Evolutionary conservation across 2,113 vertebrate genomes (phyloP), one percentile per base, ranked within the genome.

Genomic region (Dinomys branickii): DNA sequence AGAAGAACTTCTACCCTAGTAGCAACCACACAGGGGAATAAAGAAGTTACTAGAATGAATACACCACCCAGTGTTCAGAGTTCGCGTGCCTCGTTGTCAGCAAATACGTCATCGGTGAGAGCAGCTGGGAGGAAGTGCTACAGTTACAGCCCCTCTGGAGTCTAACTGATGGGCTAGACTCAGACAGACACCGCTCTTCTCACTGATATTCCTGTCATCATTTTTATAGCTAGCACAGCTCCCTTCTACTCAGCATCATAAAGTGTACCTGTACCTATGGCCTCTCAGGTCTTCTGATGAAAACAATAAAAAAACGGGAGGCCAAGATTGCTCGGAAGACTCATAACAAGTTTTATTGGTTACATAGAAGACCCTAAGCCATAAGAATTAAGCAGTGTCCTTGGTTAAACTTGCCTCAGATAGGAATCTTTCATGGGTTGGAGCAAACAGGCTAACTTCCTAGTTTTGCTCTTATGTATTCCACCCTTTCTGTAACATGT

Each of bases 41-140:
- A 95, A 87, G 58, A 87, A 92, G 28, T 84, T 56, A 86, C 19
- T 47, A 10, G 14, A n/a, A 81, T 86, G 28, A 86, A 94, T 91
- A 95, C 85, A 47, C 20, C 33, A 91, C 50, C 7, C 35, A 84
- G 65, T 9, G 19, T 63, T 41, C 26, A 44, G 54, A 61, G 33
- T 30, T 81, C 65, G 47, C 11, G 12, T 26, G 9, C 8, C 65
- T 88, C 12, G 2, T 63, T 81, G 67, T 88, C n/a, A 95, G 71
- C 28, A 44, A 89, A 50, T 59, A 38, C 71, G 17, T 63, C 85
- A 61, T 58, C 22, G 67, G 28, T 63, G 44, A 52, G 7, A 75
- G 50, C 54, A 81, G 33, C 73, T 38, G 56, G 65, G 77, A 84
- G 7, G 50, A 73, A 88, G 7, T 19, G 7, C 28, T 78, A 17